Percentiles rank a stretch among this genome's conserved stretches.
phyloP scores from a whole-genome alignment of 1,140 invertebrate genomes.

The Zaprionus africanus region DNA sequence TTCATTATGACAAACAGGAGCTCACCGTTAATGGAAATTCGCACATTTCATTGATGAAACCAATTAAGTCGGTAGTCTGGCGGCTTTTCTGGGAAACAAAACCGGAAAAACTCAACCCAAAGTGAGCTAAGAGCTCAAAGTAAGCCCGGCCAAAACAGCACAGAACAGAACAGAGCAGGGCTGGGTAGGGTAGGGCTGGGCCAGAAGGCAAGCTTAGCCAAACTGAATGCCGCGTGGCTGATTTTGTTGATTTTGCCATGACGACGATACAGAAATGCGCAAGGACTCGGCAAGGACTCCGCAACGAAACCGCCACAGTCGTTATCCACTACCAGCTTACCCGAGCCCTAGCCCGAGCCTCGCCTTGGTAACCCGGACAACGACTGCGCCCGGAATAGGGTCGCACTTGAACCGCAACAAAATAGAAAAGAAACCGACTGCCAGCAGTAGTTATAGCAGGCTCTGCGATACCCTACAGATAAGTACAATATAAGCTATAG shows the following conservation, averaged over 20 bases:
- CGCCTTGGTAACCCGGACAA: constrained; percentile 25
- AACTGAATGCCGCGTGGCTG: constrained; percentile 16
- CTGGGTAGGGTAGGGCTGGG: neutral
- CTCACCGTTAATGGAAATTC: constrained; percentile 24
- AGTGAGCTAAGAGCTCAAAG: constrained; percentile 9
- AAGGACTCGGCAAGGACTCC: constrained; percentile 40
- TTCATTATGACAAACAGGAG: constrained; percentile 6
- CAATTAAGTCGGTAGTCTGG: constrained; percentile 34
- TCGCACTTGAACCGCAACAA: constrained; percentile 38
- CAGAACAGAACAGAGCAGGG: neutral
- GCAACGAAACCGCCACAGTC: constrained; percentile 5
- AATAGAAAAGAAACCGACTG: neutral
- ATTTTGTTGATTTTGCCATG: constrained; percentile 78
- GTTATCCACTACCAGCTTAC: neutral
- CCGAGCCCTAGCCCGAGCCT: constrained; percentile 1
- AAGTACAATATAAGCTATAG: neutral
- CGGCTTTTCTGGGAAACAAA: neutral
- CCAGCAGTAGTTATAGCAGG: neutral
- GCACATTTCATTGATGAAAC: constrained; percentile 36
- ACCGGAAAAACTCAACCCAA: constrained; percentile 11
- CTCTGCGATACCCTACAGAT: neutral
- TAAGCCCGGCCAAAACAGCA: neutral
- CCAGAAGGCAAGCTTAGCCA: neutral
- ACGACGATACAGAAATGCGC: constrained; percentile 66
- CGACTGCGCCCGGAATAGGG: constrained; percentile 10